These are phyloP conservation scores for Lacerta bilineata DNA, from an alignment of 2,797 vertebrate genomes.

Conservation along the genomic window DNA sequence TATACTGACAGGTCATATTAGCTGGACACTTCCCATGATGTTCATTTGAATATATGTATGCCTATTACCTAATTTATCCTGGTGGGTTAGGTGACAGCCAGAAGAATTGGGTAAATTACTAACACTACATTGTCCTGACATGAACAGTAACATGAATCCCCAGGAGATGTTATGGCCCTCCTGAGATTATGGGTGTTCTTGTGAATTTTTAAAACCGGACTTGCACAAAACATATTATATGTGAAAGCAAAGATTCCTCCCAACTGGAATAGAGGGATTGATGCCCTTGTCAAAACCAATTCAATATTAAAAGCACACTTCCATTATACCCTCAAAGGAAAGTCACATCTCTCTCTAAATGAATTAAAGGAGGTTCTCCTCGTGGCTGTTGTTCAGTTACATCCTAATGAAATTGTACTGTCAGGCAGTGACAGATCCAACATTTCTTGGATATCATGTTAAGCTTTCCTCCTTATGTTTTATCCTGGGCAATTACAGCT, in stretches of 20 bases:
- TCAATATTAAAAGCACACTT: slow-evolving; percentile 16
- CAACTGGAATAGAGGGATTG: slow-evolving; percentile 38
- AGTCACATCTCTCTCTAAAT: slow-evolving; percentile 5
- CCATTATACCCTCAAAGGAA: slow-evolving; percentile 17
- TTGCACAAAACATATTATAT: slow-evolving; percentile 19
- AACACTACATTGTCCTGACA: slow-evolving; percentile 7
- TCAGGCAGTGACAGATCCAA: slow-evolving; percentile 34
- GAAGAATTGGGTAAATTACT: neutral
- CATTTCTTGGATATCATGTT: neutral
- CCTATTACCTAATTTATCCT: neutral
- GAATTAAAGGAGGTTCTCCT: slow-evolving; percentile 4
- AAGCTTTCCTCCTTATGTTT: slow-evolving; percentile 15
- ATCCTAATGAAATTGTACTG: slow-evolving; percentile 28
- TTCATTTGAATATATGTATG: neutral
- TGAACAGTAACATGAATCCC: neutral
- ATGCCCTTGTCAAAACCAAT: slow-evolving; percentile 20
- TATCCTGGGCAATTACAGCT: neutral
- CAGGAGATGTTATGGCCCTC: neutral
- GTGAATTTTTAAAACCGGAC: neutral
- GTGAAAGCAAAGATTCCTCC: slow-evolving; percentile 26
- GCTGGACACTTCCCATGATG: neutral
- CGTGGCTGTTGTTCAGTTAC: slow-evolving; percentile 1
- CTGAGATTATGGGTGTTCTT: neutral
- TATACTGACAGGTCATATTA: neutral
- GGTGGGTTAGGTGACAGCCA: neutral